Evolutionary conservation across 2,888 invertebrate species (phyloP), one percentile per base, ranked within the genome.

Genomic region (Agonopterix heracliana): DNA sequence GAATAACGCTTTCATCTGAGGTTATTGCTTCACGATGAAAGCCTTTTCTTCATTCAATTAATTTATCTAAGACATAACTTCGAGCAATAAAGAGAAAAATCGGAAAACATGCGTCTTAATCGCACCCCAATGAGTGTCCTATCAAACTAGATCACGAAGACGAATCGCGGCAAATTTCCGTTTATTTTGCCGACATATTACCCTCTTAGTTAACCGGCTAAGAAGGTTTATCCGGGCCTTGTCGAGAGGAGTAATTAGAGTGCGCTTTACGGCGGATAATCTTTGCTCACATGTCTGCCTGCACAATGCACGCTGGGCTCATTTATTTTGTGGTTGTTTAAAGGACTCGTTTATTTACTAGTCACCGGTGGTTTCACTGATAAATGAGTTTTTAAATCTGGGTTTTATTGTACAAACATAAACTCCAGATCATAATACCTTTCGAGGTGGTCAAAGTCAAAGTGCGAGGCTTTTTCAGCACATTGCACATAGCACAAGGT

Each of bases 121-220:
- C n/a, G 38, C 10, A 38, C 38, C n/a, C 41, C 41, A 41, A 41
- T 41, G 41, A 44, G 35, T 35, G 59, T 56, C 60, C 54, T 52
- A 57, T 58, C 51, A 54, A 57, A 53, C 47, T 48, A 54, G 59
- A 59, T 57, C 58, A 60, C 49, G 50, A 57, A 66, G 64, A 65
- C 58, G 60, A 61, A 63, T 67, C 55, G 54, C 52, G 46, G 50
- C 53, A 12, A 41, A 41, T 41, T 59, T 63, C 61, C 68, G 66
- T 64, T 68, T 67, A 68, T 67, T 67, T 67, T 62, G 65, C 59
- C 65, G 61, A 69, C 68, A 64, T 68, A 66, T 66, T 63, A 59
- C 64, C 60, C 67, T 64, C 62, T 66, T 64, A 61, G 60, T 57
- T 62, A 71, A 67, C 64, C 59, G 52, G 64, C 59, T 64, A 62